These are phyloP conservation scores for Heliconius aoede DNA, from an alignment of 2,888 invertebrate genomes.

Conservation along the genomic window DNA sequence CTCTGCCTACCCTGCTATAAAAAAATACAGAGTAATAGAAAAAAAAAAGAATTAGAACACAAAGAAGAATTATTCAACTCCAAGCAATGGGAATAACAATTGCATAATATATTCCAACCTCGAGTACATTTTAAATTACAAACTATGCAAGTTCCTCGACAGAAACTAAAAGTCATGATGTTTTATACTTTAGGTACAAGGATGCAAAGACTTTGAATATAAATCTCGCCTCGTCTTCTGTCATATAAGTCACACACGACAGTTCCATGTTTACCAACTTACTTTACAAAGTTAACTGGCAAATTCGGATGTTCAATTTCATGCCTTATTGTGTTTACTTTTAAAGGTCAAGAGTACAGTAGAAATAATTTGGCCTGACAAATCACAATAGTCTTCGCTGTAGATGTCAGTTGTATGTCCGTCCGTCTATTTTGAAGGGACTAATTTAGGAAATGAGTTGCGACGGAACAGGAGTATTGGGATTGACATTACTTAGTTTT, in stretches of 20 bases:
- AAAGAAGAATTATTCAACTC: neutral
- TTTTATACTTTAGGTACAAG: slow-evolving; percentile 48
- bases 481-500: neutral
- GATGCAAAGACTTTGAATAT: slow-evolving; percentile 51
- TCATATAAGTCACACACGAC: slow-evolving; percentile 55
- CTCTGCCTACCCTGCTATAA: no score
- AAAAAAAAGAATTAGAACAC: neutral
- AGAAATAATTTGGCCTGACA: slow-evolving; percentile 39
- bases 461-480: slow-evolving; percentile 51
- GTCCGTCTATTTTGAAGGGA: slow-evolving; percentile 56
- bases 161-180: slow-evolving; percentile 52
- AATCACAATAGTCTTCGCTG: slow-evolving; percentile 50
- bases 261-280: slow-evolving; percentile 57
- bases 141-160: slow-evolving; percentile 45
- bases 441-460: slow-evolving; percentile 63
- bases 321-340: slow-evolving; percentile 3
- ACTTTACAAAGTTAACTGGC: slow-evolving; percentile 46
- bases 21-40: neutral
- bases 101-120: slow-evolving; percentile 15
- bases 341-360: neutral
- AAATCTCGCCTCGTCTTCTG: slow-evolving; percentile 50
- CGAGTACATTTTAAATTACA: slow-evolving; percentile 40
- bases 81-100: slow-evolving; percentile 1
- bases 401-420: slow-evolving; percentile 56
- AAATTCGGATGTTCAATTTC: slow-evolving; percentile 23